A percentile compares a stretch with the other conserved stretches of the same genome.
Evolutionary conservation across 2,113 vertebrate genomes (phyloP).

Genomic region (Microcebus griseorufus): DNA sequence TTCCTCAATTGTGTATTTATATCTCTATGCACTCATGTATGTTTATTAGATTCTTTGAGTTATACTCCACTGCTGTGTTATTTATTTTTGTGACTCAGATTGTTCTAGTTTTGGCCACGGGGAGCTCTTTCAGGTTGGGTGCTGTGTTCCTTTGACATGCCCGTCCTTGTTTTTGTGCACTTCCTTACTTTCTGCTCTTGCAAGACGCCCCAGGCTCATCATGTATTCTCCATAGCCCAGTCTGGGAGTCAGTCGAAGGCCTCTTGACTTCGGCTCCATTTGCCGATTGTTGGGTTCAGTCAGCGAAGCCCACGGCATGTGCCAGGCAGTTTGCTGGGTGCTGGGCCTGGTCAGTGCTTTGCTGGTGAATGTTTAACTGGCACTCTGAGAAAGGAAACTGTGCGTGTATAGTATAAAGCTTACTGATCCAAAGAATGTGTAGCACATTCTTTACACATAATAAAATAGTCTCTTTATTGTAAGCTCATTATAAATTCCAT

Average conservation of each 20-base stretch:
- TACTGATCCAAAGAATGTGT: not conserved
- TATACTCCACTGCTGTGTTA: not conserved
- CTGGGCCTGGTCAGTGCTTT: too few species aligned
- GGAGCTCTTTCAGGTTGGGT: not conserved
- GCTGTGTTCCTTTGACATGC: not conserved
- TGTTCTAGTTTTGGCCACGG: not conserved
- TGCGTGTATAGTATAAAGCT: not conserved
- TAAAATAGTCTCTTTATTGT: not conserved
- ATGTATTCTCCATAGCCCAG: not conserved
- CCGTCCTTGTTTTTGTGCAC: not conserved
- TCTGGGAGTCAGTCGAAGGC: not conserved
- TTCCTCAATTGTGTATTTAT: not conserved
- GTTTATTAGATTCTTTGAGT: not conserved
- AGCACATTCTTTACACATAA: not conserved
- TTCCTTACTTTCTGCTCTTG: not conserved
- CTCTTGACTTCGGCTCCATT: not conserved
- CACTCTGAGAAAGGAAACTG: not conserved
- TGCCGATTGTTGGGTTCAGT: not conserved
- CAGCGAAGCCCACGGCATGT: fast-evolving
- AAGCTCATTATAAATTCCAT: not conserved
- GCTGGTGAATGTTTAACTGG: not conserved
- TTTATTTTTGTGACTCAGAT: not conserved
- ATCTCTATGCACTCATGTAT: fast-evolving
- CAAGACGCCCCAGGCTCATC: not conserved
- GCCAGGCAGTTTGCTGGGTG: not conserved